Evolutionary conservation across 64 coral and sea anemone genomes (phyloP).

Genomic region (Pocillopora damicornis): DNA sequence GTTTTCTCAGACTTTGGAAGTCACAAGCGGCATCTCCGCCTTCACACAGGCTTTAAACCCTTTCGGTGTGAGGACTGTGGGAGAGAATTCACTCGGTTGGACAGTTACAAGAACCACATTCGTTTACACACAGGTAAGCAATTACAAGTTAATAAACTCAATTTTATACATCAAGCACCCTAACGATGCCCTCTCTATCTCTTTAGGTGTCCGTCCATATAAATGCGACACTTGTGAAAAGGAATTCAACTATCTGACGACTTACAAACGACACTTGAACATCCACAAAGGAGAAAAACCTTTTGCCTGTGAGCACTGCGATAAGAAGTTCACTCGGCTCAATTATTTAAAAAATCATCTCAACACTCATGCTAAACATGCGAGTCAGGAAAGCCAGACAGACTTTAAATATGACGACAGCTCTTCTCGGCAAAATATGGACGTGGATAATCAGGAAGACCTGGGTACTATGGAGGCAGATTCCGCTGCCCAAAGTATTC

Average conservation of each 20-base stretch:
- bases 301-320: conserved; percentile 83
- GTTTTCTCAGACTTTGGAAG: conserved; percentile 96
- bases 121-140: conserved; percentile 77
- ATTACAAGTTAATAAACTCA: neutral
- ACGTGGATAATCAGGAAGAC: conserved; percentile 38
- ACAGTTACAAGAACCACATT: conserved; percentile 96
- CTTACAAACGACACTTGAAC: conserved; percentile 98
- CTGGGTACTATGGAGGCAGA: conserved; percentile 21
- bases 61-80: conserved; percentile 90
- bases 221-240: conserved; percentile 94
- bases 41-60: conserved; percentile 89
- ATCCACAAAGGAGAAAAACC: conserved; percentile 97
- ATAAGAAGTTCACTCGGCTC: conserved; percentile 93
- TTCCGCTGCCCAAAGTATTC: conserved; percentile 12
- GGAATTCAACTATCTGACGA: conserved; percentile 98
- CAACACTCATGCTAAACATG: conserved; percentile 71
- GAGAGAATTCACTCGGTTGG: conserved; percentile 88
- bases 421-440: neutral
- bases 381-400: conserved; percentile 86
- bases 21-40: conserved; percentile 93
- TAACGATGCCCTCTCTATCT: neutral
- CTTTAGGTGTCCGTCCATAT: conserved; percentile 84
- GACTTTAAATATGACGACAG: conserved; percentile 47
- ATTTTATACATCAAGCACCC: no score
- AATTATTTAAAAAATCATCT: conserved; percentile 96